phyloP scores from a whole-genome alignment of 2,113 vertebrate genomes.

The Jaculus jaculus region DNA sequence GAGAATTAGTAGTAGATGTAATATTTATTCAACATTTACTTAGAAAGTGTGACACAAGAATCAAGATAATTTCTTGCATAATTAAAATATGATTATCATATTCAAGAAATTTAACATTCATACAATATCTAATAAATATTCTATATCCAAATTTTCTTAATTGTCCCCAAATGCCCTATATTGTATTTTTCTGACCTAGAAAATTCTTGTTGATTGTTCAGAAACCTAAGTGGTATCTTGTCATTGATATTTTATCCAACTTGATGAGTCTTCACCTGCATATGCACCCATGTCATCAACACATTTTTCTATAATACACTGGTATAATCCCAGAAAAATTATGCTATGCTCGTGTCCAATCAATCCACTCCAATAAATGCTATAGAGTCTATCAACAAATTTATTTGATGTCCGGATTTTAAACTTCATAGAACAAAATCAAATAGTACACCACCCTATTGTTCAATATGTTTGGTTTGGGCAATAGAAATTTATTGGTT shows the following conservation, averaged over 20 bases:
- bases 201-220: too few species aligned
- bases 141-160: not conserved
- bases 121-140: not conserved
- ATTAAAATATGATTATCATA: not conserved
- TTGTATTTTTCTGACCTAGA: conserved; percentile 18
- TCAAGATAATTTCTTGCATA: not conserved
- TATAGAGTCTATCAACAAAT: not conserved
- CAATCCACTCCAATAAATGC: not conserved
- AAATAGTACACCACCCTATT: not conserved
- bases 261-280: not conserved
- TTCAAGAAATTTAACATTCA: conserved; percentile 4
- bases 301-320: not conserved
- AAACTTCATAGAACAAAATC: not conserved
- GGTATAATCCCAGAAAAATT: not conserved
- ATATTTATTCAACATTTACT: not conserved
- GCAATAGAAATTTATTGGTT: not conserved
- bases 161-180: not conserved
- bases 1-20: not conserved
- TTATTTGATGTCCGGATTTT: not conserved
- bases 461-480: conserved; percentile 2
- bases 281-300: not conserved
- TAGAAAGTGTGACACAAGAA: not conserved
- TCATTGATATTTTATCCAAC: too few species aligned
- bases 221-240: too few species aligned
- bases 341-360: not conserved